phyloP scores from a whole-genome alignment of 2,797 vertebrate species.

The Eptatretus atami region DNA sequence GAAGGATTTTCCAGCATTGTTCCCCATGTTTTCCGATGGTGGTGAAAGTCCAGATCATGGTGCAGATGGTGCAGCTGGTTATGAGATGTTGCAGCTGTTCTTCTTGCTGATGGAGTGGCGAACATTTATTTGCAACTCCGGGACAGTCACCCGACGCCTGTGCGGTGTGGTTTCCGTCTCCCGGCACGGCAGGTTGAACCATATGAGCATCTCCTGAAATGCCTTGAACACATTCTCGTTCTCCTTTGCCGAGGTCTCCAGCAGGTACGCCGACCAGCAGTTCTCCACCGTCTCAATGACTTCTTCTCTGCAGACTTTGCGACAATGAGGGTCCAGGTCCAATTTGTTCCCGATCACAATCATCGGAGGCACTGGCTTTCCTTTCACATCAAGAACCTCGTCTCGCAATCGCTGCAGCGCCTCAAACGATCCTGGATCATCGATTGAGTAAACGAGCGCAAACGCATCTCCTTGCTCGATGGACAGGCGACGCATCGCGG shows the following conservation, averaged over 20 bases:
- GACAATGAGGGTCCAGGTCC: constrained; percentile 14
- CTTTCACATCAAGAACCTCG: constrained; percentile 58
- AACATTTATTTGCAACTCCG: too few relatives aligned
- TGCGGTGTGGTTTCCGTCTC: too few relatives aligned
- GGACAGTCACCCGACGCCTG: too few relatives aligned
- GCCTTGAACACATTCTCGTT: constrained; percentile 45
- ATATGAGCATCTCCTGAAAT: constrained; percentile 47
- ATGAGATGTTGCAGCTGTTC: too few relatives aligned
- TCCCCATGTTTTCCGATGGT: too few relatives aligned
- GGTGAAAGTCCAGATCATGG: too few relatives aligned
- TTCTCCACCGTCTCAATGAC: constrained; percentile 29
- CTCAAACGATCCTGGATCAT: constrained; percentile 41
- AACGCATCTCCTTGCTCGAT: constrained; percentile 55
- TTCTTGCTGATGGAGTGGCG: too few relatives aligned
- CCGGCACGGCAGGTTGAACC: constrained; percentile 31
- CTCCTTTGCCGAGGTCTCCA: constrained; percentile 52
- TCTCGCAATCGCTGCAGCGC: constrained; percentile 32
- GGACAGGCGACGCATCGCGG: constrained; percentile 56
- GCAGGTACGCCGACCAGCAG: constrained; percentile 47
- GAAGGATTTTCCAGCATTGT: too few relatives aligned
- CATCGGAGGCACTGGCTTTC: constrained; percentile 40
- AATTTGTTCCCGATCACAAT: constrained; percentile 61
- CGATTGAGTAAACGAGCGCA: constrained; percentile 41
- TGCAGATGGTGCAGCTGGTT: too few relatives aligned
- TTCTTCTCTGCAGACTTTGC: constrained; percentile 18